These are phyloP conservation scores for Gasterosteus aculeatus DNA, from an alignment of 2,113 vertebrate species.

Conservation along the genomic window DNA sequence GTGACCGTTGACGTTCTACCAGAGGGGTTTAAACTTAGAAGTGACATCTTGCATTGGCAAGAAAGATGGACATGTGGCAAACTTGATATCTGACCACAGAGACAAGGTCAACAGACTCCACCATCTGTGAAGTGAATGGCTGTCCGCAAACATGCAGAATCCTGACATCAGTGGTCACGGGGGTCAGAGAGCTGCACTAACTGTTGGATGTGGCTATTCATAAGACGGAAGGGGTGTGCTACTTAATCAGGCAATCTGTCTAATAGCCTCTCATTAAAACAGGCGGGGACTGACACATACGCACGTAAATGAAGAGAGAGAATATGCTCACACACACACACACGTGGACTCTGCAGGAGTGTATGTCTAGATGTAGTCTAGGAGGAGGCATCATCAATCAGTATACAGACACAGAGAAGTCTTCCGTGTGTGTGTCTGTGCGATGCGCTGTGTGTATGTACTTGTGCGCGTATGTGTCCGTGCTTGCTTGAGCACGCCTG, in stretches of 20 bases:
- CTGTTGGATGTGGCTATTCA: slow-evolving; percentile 35
- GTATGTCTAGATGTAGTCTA: slow-evolving; percentile 47
- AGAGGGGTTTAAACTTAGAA: not conserved
- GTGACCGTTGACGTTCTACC: not conserved
- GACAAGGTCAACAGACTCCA: not conserved
- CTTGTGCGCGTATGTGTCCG: slow-evolving; percentile 12
- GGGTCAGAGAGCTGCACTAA: not conserved
- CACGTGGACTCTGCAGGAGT: slow-evolving; percentile 21
- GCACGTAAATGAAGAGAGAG: not conserved
- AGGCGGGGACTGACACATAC: slow-evolving; percentile 51
- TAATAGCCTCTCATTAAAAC: slow-evolving; percentile 73
- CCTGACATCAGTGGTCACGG: not conserved
- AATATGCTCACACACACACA: slow-evolving; percentile 10
- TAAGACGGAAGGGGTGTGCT: slow-evolving; percentile 61
- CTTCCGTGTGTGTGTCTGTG: not conserved
- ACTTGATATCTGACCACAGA: slow-evolving; percentile 3
- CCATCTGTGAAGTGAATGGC: slow-evolving; percentile 1
- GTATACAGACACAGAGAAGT: slow-evolving; percentile 35
- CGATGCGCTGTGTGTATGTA: slow-evolving; percentile 15
- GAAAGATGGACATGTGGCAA: not conserved
- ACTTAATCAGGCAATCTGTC: slow-evolving; percentile 71
- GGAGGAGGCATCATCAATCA: slow-evolving; percentile 64
- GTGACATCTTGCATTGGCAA: slow-evolving; percentile 1
- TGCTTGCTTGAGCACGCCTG: slow-evolving; percentile 44
- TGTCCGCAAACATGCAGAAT: slow-evolving; percentile 8